Evolutionary conservation across 2,888 invertebrate species (phyloP), one percentile per base, ranked within the genome.

Genomic region (Dexiosoma caninum): DNA sequence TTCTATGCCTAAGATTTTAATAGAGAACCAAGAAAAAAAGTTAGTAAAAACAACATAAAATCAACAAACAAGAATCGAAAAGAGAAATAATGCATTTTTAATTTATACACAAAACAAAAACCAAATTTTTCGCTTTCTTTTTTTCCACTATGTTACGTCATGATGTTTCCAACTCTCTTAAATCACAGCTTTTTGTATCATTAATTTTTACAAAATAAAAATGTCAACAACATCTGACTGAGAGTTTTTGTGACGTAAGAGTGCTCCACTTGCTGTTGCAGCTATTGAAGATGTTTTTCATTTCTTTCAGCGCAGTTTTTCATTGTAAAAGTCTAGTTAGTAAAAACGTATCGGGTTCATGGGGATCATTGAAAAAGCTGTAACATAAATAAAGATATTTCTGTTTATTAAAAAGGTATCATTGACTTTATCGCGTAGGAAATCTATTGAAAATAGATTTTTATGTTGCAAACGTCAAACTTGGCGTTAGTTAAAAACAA

Each of bases 211-310:
- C 21, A 53, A 60, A 19, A 35, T 14, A 37, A 19, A 53, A 66
- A 40, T 60, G 67, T 40, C 23, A 49, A 37, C 14, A 67, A 55
- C 57, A 55, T 46, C 35, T 46, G 62, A 44, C 10, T 62, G 46
- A 49, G 32, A 70, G 44, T 57, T 57, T 12, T 51, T 64, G 69
- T 27, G 35, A 64, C 51, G 23, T 32, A 37, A 32, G 35, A 44
- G 62, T 79, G 78, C 69, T 74, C 59, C 70, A 76, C 60, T 71
- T 76, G 53, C 80, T 80, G 80, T 71, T 78, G 62, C 46, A 69
- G 78, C 72, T 78, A 40, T 51, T 51, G 53, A 66, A 75, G 53
- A 59, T 53, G 30, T 74, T 74, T 69, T 62, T 57, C 19, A n/a
- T 12, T 37, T 37, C 12, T 37, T n/a, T 57, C 53, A 51, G 44